phyloP scores from a whole-genome alignment of 2,113 vertebrate species.

The Petrocephalus microphthalmus region DNA sequence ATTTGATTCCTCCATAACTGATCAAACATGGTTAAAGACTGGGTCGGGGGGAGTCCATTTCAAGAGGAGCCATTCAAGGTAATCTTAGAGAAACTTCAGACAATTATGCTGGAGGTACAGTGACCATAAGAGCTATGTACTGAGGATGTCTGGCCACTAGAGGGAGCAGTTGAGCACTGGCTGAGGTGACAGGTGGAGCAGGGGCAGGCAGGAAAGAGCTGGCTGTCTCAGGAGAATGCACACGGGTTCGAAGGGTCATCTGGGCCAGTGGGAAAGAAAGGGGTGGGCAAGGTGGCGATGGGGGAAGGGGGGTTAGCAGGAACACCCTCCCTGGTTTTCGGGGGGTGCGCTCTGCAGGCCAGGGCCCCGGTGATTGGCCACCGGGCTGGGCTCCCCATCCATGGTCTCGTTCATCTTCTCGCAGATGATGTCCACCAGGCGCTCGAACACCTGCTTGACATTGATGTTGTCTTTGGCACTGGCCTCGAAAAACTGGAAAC shows the following conservation, averaged over 20 bases:
- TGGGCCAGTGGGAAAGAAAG: neutral
- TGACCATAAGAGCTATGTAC: neutral
- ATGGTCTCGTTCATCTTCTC: slow-evolving; percentile 85
- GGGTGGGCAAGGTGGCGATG: neutral
- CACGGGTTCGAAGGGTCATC: neutral
- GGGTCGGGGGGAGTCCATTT: neutral
- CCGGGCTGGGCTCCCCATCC: slow-evolving; percentile 53
- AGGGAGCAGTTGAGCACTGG: neutral
- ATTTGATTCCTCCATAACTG: neutral
- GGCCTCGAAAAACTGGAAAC: slow-evolving; percentile 87
- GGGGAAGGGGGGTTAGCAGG: slow-evolving; percentile 55
- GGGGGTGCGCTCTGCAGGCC: slow-evolving; percentile 53
- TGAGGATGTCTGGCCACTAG: neutral
- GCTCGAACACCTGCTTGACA: slow-evolving; percentile 84
- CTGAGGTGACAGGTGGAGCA: neutral
- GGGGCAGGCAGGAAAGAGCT: neutral
- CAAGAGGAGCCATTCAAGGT: neutral
- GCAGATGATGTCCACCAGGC: slow-evolving; percentile 81
- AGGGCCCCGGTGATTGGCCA: slow-evolving; percentile 57
- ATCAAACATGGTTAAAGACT: neutral
- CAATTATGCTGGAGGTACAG: neutral
- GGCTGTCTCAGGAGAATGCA: neutral
- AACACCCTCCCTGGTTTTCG: slow-evolving; percentile 61
- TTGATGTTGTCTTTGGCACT: slow-evolving; percentile 87
- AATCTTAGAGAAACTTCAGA: neutral